Percentiles rank a stretch among this genome's conserved stretches.
Evolutionary conservation across 1,140 invertebrate genomes (phyloP).

Genomic region (Doryteuthis pealeii): DNA sequence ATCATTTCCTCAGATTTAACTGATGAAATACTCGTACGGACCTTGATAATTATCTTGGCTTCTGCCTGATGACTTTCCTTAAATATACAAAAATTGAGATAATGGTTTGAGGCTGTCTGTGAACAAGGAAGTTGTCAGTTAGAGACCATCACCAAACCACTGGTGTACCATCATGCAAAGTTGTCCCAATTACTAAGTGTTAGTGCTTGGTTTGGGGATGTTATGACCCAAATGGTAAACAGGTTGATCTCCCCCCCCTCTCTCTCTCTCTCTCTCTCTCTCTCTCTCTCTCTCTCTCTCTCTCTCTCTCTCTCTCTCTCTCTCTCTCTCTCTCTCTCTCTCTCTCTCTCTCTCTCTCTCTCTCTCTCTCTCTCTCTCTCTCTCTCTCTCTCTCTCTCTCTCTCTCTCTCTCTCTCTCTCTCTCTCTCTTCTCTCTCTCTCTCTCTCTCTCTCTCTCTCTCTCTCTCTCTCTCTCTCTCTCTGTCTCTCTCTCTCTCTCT

Average conservation of each 20-base stretch:
- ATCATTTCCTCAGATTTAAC: too few species aligned
- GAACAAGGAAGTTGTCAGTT: too few species aligned
- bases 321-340: neutral
- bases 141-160: too few species aligned
- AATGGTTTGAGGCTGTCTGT: too few species aligned
- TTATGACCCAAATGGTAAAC: too few species aligned
- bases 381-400: neutral
- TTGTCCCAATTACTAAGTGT: too few species aligned
- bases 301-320: slow-evolving; percentile 1
- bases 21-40: too few species aligned
- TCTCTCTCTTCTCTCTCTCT: neutral
- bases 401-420: neutral
- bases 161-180: too few species aligned
- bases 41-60: too few species aligned
- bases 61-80: too few species aligned
- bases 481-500: neutral
- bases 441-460: neutral
- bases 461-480: neutral
- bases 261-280: neutral
- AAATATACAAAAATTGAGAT: too few species aligned
- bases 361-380: neutral
- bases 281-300: neutral
- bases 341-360: neutral
- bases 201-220: too few species aligned
- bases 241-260: neutral